These are phyloP conservation scores for Plecturocebus donacophilus DNA, from an alignment of 2,113 vertebrate species.

Conservation along the genomic window DNA sequence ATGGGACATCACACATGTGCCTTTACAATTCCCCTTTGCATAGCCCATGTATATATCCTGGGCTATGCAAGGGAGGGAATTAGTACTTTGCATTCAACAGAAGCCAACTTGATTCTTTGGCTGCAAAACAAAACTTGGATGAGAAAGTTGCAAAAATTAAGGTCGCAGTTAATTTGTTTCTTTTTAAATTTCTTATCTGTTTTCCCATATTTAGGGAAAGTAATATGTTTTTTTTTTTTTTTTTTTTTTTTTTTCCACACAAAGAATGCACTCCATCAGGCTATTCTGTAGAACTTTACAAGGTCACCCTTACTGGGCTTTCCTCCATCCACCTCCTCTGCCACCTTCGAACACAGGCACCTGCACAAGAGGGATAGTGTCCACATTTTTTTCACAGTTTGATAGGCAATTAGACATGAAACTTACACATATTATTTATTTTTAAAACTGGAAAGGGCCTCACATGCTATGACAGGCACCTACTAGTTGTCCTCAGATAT, in stretches of 20 bases:
- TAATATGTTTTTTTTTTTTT: not conserved
- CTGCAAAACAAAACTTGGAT: not conserved
- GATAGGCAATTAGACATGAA: not conserved
- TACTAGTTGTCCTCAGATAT: not conserved
- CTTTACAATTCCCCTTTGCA: not conserved
- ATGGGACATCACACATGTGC: not conserved
- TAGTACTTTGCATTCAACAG: not conserved
- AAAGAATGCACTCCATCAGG: not conserved
- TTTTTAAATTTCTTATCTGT: not conserved
- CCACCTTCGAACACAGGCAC: not conserved
- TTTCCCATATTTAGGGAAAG: not conserved
- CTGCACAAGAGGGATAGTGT: not conserved
- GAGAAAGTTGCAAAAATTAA: not conserved
- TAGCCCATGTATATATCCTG: not conserved
- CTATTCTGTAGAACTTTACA: not conserved
- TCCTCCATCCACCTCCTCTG: not conserved
- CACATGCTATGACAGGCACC: not conserved
- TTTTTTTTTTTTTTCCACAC: not conserved
- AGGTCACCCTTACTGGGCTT: not conserved
- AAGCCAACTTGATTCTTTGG: not conserved
- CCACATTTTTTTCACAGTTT: not conserved
- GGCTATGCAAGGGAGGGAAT: not conserved
- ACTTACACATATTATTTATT: not conserved
- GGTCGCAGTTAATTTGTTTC: not conserved
- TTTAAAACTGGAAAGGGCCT: not conserved